Evolutionary conservation across 2,113 vertebrate species (phyloP).

Genomic region (Nicator chloris): DNA sequence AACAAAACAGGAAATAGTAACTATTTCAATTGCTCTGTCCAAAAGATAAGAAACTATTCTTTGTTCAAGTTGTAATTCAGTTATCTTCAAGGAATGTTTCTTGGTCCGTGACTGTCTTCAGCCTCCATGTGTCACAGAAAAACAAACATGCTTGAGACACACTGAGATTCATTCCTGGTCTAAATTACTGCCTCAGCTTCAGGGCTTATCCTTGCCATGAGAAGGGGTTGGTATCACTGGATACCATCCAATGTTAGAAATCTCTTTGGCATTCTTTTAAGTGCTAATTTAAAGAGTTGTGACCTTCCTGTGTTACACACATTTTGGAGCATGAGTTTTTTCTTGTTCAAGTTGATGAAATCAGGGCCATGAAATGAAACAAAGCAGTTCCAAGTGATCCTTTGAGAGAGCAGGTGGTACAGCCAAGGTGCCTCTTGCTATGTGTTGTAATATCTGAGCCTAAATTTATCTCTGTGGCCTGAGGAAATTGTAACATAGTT

Average conservation of each 20-base stretch:
- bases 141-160: neutral
- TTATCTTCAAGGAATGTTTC: neutral
- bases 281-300: neutral
- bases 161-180: neutral
- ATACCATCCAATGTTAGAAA: neutral
- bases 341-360: neutral
- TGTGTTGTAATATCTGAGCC: neutral
- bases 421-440: neutral
- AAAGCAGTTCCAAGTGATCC: neutral
- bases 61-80: neutral
- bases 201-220: neutral
- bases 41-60: neutral
- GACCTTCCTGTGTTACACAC: neutral
- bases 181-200: neutral
- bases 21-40: neutral
- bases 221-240: neutral
- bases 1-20: neutral
- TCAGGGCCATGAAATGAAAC: neutral
- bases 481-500: neutral
- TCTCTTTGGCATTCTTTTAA: neutral
- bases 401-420: neutral
- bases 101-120: neutral
- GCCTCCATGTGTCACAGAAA: neutral
- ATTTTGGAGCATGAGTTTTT: neutral
- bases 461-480: neutral